Conservation (phyloP, 2,797 vertebrate species). For the Mus minutoides region DNA sequence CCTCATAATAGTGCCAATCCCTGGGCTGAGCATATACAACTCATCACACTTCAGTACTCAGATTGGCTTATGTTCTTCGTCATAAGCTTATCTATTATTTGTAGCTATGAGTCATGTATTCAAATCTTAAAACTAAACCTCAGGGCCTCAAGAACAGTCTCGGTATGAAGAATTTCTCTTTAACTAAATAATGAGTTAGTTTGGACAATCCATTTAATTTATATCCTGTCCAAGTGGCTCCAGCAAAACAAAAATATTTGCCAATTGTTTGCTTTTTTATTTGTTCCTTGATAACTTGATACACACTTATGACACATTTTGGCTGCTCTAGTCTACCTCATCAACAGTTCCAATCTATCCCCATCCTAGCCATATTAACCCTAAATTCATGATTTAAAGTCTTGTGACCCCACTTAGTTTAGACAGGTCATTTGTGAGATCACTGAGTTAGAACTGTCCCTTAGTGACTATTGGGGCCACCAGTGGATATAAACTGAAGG, state of each 20-base stretch:
- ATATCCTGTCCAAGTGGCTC: not conserved
- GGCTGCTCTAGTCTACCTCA: not conserved
- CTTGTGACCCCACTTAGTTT: not conserved
- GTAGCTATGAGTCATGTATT: not conserved
- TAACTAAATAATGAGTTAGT: not conserved
- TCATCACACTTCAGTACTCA: not conserved
- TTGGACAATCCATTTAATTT: not conserved
- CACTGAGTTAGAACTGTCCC: not conserved
- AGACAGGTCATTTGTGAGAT: not conserved
- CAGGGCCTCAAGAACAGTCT: not conserved
- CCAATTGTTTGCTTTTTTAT: not conserved
- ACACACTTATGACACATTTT: not conserved
- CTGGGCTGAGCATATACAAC: no score
- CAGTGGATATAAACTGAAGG: not conserved
- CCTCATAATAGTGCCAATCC: no score
- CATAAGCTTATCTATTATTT: not conserved
- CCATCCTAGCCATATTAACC: not conserved
- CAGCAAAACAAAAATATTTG: not conserved
- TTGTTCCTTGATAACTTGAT: not conserved
- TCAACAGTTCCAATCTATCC: not conserved
- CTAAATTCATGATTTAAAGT: not conserved
- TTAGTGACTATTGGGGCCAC: not conserved
- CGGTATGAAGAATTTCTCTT: not conserved
- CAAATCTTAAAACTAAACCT: not conserved
- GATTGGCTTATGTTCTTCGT: not conserved